Base-by-base conservation (phyloP, 2,888 invertebrate species). In the Steromphala cineraria region DNA sequence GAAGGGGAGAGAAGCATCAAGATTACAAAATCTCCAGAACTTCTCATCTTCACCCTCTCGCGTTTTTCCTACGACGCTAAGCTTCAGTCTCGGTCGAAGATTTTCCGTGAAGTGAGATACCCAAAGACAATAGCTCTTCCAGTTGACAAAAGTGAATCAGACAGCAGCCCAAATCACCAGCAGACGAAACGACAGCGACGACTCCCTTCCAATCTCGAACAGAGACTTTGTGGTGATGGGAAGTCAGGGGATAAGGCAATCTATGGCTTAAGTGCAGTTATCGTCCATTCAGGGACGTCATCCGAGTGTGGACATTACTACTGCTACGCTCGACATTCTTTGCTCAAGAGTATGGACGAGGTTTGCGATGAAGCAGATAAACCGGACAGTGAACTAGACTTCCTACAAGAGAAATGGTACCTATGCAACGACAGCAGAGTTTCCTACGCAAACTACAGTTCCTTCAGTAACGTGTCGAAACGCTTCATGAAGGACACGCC, bases 251-350 rank as follows among this genome's bases (percentile, higher is more conserved):
- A 81, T 71, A 84, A 36, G 55, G 76, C 53, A 81, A 94, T 95
- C 21, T 97, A 97, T 92, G 95, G 95, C 53, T 93, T 98, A 52
- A 97, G 97, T 91, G 97, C 97, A 0, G 96, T 97, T 0, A 96
- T 98, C 0, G 96, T 98, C 0, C 98, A 98, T 93, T 95, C 96
- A 0, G 98, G 98, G 1, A 95, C 95, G 28, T 96, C 96, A 77
- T 95, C 97, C 85, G 96, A 97, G 91, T 96, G 96, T 0, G 98
- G 97, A 0, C 98, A 98, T 92, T 98, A 98, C 92, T 97, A 97
- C 92, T 97, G 97, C 0, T 95, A 96, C 82, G 97, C 96, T 21
- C 84, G 92, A 7, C 90, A 90, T 80, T 89, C 90, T 2, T 82
- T 86, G 28, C 80, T 86, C 28, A 85, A 84, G 24, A 85, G 87